Conservation (phyloP, 2,113 vertebrate species). For the Crotalus viridis region DNA sequence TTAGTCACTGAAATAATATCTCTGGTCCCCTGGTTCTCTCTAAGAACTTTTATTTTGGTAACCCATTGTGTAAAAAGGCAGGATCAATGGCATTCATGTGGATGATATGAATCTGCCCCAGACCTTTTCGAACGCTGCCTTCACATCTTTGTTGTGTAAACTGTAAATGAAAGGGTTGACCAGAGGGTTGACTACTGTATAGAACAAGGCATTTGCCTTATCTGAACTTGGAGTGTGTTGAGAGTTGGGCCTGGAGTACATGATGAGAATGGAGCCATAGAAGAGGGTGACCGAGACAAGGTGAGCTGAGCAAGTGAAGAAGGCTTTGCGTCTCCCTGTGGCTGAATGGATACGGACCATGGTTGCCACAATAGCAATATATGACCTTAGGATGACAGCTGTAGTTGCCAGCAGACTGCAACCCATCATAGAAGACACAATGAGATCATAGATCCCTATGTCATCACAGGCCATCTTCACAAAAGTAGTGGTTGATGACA, state of each 20-base stretch:
- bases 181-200: slow-evolving; percentile 53
- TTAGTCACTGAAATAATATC: neutral
- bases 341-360: slow-evolving; percentile 29
- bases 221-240: slow-evolving; percentile 50
- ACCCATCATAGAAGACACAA: slow-evolving; percentile 42
- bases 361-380: slow-evolving; percentile 40
- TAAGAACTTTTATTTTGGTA: neutral
- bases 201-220: slow-evolving; percentile 58
- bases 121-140: slow-evolving; percentile 34
- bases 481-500: slow-evolving; percentile 57
- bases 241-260: slow-evolving; percentile 42
- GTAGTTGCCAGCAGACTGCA: slow-evolving; percentile 38
- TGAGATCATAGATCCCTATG: slow-evolving; percentile 46
- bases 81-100: neutral
- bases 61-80: neutral
- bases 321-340: slow-evolving; percentile 40
- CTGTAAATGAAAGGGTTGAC: slow-evolving; percentile 53
- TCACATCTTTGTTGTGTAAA: slow-evolving; percentile 51
- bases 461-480: slow-evolving; percentile 57
- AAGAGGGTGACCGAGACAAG: slow-evolving; percentile 32
- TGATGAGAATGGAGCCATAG: slow-evolving; percentile 46
- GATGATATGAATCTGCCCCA: neutral
- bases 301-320: slow-evolving; percentile 56
- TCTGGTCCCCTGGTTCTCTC: neutral
- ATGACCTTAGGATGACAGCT: slow-evolving; percentile 46